These are phyloP conservation scores for Sula dactylatra DNA, from an alignment of 2,113 vertebrate species.

Conservation along the genomic window DNA sequence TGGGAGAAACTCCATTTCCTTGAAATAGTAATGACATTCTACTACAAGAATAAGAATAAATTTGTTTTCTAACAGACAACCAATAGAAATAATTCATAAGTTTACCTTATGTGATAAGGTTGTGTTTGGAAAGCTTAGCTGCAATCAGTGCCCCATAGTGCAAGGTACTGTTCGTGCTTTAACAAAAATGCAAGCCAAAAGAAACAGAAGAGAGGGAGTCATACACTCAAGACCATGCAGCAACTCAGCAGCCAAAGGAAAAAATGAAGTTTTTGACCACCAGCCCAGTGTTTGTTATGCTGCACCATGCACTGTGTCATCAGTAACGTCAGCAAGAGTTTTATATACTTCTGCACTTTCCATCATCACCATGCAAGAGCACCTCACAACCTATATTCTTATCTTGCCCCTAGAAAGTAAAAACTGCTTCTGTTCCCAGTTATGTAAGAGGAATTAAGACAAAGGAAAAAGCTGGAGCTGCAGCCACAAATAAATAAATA, in stretches of 20 bases:
- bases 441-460: neutral
- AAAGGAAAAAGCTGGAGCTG: neutral
- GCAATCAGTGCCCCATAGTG: neutral
- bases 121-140: conserved; percentile 18
- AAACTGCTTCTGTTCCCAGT: neutral
- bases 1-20: conserved; percentile 41
- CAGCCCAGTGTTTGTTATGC: neutral
- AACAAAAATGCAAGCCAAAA: neutral
- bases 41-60: conserved; percentile 51
- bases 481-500: neutral
- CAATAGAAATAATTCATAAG: conserved; percentile 53
- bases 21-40: conserved; percentile 46
- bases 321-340: neutral
- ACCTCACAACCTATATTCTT: neutral
- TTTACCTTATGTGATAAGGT: neutral
- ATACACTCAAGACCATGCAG: neutral
- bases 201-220: conserved; percentile 10
- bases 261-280: neutral
- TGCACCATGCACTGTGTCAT: neutral
- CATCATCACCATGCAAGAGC: neutral
- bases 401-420: neutral
- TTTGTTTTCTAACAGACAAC: conserved; percentile 45
- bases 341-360: neutral
- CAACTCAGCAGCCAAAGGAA: neutral
- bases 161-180: conserved; percentile 10